Evolutionary conservation across 2,888 invertebrate genomes (phyloP).

Genomic region (Eilema depressum): DNA sequence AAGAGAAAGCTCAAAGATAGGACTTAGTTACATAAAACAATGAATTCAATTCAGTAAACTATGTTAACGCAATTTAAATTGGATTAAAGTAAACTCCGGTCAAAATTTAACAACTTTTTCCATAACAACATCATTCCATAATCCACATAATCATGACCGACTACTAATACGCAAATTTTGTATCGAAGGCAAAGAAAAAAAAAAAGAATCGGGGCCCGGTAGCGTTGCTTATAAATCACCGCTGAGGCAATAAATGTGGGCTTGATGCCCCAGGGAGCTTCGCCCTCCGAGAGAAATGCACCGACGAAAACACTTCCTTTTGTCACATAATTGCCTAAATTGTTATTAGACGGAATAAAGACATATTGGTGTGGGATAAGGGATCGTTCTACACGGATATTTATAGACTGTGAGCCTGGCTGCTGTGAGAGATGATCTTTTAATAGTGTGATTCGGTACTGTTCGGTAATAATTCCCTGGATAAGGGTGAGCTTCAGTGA

Average conservation of each 20-base stretch:
- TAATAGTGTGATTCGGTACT: conserved; percentile 77
- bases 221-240: conserved; percentile 81
- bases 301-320: conserved; percentile 82
- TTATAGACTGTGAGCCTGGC: conserved; percentile 62
- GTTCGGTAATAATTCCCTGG: conserved; percentile 57
- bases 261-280: conserved; percentile 69
- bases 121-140: neutral
- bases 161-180: conserved; percentile 19
- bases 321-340: conserved; percentile 86
- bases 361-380: conserved; percentile 78
- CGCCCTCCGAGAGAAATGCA: conserved; percentile 69
- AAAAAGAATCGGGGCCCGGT: conserved; percentile 64
- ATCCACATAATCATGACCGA: neutral
- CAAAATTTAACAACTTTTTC: neutral
- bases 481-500: conserved; percentile 50
- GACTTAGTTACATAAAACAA: too few relatives aligned
- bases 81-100: neutral
- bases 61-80: neutral
- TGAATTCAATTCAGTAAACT: neutral
- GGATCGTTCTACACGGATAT: conserved; percentile 56
- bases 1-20: too few relatives aligned
- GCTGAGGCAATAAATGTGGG: conserved; percentile 80
- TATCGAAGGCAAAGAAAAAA: conserved; percentile 44
- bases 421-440: conserved; percentile 79
- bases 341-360: conserved; percentile 87